Evolutionary conservation across 2,797 vertebrate species (phyloP).

Genomic region (Sparus aurata): DNA sequence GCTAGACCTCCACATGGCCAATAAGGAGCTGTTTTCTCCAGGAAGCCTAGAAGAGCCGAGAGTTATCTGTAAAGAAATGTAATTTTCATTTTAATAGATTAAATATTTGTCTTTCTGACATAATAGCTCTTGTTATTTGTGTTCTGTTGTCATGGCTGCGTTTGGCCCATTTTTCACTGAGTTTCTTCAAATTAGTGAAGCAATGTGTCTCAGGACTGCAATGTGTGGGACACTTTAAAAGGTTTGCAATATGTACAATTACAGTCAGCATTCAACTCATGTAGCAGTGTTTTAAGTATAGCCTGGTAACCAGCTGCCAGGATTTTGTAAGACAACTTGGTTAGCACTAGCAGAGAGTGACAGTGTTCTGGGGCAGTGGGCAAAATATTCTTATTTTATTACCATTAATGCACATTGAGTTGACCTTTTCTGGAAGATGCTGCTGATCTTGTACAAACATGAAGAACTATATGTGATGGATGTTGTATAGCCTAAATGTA

Average conservation of each 20-base stretch:
- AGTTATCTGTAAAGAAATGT: background rate
- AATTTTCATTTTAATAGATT: background rate
- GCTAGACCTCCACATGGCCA: background rate
- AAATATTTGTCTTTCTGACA: background rate
- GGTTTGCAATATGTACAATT: background rate
- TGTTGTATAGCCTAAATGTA: background rate
- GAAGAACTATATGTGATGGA: no score
- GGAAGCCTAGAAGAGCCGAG: background rate
- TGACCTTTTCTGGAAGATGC: background rate
- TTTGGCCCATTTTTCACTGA: background rate
- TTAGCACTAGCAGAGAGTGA: no score
- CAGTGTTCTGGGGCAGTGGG: background rate
- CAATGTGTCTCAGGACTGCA: background rate
- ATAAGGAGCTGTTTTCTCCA: constrained; percentile 3
- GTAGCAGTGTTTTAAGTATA: background rate
- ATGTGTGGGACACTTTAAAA: background rate
- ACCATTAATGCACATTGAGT: background rate
- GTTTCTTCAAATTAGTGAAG: background rate
- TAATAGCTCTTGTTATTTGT: background rate
- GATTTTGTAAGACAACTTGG: background rate
- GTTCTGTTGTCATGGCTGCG: background rate
- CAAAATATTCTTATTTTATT: background rate
- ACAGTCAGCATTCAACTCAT: background rate
- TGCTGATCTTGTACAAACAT: background rate
- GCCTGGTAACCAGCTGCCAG: background rate